phyloP scores from a whole-genome alignment of 2,888 invertebrate species.

The Polydrusus pterygomalis region DNA sequence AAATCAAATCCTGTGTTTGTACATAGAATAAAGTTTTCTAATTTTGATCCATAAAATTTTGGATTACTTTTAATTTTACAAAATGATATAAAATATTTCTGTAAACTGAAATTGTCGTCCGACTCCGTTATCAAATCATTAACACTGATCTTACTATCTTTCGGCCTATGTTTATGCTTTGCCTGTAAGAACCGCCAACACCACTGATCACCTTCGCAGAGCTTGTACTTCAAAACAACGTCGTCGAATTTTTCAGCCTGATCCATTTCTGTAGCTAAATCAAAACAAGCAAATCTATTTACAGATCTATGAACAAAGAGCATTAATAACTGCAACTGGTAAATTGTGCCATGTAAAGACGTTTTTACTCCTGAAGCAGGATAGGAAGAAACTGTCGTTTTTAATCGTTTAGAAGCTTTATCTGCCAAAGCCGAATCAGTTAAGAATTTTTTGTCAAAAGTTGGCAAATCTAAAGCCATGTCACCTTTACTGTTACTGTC shows the following conservation, averaged over 20 bases:
- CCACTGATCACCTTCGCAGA: constrained; percentile 22
- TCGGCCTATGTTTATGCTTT: constrained; percentile 41
- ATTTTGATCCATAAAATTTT: constrained; percentile 21
- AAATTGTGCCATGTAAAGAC: constrained; percentile 38
- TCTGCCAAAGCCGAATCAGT: neutral
- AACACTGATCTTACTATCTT: constrained; percentile 32
- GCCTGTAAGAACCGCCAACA: constrained; percentile 50
- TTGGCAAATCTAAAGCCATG: too few relatives aligned
- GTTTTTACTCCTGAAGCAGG: constrained; percentile 33
- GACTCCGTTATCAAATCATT: constrained; percentile 21
- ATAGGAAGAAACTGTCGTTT: neutral
- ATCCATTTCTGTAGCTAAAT: constrained; percentile 51
- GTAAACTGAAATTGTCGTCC: constrained; percentile 40
- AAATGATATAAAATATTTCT: constrained; percentile 55
- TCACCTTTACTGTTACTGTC: neutral
- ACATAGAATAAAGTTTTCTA: constrained; percentile 49
- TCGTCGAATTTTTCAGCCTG: constrained; percentile 56
- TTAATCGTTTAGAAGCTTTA: neutral
- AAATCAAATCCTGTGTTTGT: constrained; percentile 52
- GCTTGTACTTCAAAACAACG: constrained; percentile 41
- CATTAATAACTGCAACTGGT: constrained; percentile 47
- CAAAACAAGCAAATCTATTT: constrained; percentile 21
- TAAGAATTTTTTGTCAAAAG: too few relatives aligned
- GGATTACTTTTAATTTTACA: constrained; percentile 50
- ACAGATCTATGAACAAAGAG: constrained; percentile 24